Evolutionary conservation across 1,140 invertebrate species (phyloP), one percentile per base, ranked within the genome.

Genomic region (Bombus pyrosoma): DNA sequence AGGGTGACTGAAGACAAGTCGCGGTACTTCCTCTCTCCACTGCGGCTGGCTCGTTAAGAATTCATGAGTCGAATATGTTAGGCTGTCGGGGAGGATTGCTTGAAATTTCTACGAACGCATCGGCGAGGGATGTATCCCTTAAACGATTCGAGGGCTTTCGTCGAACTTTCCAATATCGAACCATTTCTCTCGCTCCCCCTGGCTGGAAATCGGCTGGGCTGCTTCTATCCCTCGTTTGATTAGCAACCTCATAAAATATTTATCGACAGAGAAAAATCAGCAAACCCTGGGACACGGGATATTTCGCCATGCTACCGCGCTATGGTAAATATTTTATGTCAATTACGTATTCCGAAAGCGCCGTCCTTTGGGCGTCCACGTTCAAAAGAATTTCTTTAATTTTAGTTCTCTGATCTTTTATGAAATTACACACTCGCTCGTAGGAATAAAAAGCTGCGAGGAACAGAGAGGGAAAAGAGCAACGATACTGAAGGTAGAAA

Each of bases 321-420:
- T 34, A 72, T 62, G 66, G 62, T 85, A 85, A 32, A 69, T 87
- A 80, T 85, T 73, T 53, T 87, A 84, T 87, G 53, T 66, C 83
- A 79, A 73, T 85, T 85, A 80, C 32, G 77, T 62, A 85, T 85
- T 80, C 76, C 32, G 57, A 15, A 32, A 69, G 78, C 6, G n/a
- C 28, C 37, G n/a, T 77, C 83, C 66, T 80, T 79, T 83, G 37
- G 32, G 22, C 68, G 83, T 85, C 53, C 68, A 73, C 1, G 77
- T 13, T 85, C 83, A 85, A 85, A 85, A 57, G 83, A 80, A 73
- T 81, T 84, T 79, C 43, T 74, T 89, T 87, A 83, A 84, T 68
- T 79, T 32, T 12, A 39, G 22, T 28, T n/a, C 41, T 83, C 39
- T 83, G 85, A 83, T 62, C 72, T 71, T 53, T 59, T 47, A 34